Conservation (phyloP, 2,113 vertebrate species). For the Rhea americana region DNA sequence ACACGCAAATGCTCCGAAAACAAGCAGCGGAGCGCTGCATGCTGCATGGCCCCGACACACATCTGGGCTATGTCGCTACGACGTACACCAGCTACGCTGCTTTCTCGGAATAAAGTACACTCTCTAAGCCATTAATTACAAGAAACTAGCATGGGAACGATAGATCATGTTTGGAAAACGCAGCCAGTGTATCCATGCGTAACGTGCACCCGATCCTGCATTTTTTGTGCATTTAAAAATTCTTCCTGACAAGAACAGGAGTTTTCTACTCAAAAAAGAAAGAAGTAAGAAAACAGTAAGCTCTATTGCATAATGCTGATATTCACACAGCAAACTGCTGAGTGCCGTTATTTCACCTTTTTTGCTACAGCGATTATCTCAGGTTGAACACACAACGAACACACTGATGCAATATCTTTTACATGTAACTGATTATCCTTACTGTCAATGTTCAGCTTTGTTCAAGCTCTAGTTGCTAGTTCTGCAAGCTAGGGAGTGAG, state of each 20-base stretch:
- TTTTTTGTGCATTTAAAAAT: not conserved
- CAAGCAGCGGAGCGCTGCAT: not conserved
- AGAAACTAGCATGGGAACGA: constrained; percentile 3
- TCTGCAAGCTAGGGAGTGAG: not conserved
- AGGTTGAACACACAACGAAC: not conserved
- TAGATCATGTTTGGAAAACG: not conserved
- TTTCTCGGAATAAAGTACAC: not conserved
- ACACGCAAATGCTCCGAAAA: constrained; percentile 14
- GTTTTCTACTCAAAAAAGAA: not conserved
- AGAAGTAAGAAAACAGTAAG: not conserved
- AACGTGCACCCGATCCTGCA: not conserved
- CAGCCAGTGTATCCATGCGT: not conserved
- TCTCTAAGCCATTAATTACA: not conserved
- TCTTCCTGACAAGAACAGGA: not conserved
- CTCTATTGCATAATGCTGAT: not conserved
- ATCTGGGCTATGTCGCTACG: constrained; percentile 12
- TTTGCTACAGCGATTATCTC: not conserved
- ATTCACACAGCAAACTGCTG: not conserved
- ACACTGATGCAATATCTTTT: not conserved
- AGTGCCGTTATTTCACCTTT: not conserved
- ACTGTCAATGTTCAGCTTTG: not conserved
- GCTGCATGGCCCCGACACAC: not conserved
- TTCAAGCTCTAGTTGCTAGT: not conserved
- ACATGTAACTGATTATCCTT: not conserved
- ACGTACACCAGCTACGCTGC: not conserved